Base-by-base conservation (phyloP, 2,888 invertebrate genomes). In the Cephalotes varians region DNA sequence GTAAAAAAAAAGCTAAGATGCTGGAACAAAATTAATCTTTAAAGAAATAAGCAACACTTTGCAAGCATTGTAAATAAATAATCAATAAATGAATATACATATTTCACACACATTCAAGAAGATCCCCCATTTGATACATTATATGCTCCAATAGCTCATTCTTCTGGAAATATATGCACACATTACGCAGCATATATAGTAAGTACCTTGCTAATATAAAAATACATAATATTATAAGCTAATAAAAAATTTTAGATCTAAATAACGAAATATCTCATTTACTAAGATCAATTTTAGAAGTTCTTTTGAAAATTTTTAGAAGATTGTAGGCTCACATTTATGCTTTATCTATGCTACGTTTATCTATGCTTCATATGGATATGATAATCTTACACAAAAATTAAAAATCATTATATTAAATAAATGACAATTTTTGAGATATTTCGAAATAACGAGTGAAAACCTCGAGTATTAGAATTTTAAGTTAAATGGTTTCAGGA, bases 91-190 rank as follows among this genome's bases (percentile, higher is more conserved):
- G 88, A 86, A 88, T 89, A 81, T 76, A 86, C 85, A 83, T 87
- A 81, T 86, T 86, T 86, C 49, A 64, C 88, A 82, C 81, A 88
- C 83, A 87, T 44, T 44, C 64, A 65, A 65, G 40, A 81, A 86
- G 88, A 69, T 77, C 77, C 77, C 76, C 44, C 31, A 77, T 77
- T 67, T 86, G 85, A 90, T 87, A 90, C 87, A 91, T 93, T 92
- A 92, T 91, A 86, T 91, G 93, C 92, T 92, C 93, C 91, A 93
- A 90, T 93, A 92, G 90, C 90, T 91, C 90, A 92, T 88, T 91
- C 90, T 91, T 88, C 89, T 88, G 89, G 91, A 91, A 92, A 83
- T 87, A 89, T 77, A 62, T 72, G 65, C 76, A 80, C 54, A 49
- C 18, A 49, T n/a, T 83, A 54, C 21, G 51, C 31, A 71, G 31